phyloP scores from a whole-genome alignment of 2,888 invertebrate genomes.

The Pinctada fucata region DNA sequence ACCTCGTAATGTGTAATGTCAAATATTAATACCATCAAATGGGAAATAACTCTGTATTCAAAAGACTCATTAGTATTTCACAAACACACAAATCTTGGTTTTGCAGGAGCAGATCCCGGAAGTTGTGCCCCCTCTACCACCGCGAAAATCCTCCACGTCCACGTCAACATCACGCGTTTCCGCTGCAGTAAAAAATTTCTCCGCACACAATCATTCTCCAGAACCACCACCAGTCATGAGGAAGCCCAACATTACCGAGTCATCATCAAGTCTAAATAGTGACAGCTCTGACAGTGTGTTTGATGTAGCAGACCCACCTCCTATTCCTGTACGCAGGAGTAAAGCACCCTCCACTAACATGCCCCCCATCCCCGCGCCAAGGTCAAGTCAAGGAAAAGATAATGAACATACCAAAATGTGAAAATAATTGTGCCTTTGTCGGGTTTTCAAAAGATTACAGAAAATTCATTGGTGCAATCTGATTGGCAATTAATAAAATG shows the following conservation, averaged over 20 bases:
- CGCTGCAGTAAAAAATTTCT: background rate
- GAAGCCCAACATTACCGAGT: background rate
- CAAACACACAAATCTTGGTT: too few species aligned
- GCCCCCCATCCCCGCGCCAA: background rate
- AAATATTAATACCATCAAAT: too few species aligned
- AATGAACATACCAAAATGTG: background rate
- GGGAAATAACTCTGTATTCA: too few species aligned
- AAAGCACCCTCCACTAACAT: background rate
- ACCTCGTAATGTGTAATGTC: too few species aligned
- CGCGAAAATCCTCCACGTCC: background rate
- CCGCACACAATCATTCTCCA: background rate
- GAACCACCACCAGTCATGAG: background rate
- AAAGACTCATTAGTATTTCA: too few species aligned
- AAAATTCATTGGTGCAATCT: too few species aligned
- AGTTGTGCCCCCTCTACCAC: background rate
- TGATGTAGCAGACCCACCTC: background rate
- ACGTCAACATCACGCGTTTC: background rate
- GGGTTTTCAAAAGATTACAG: too few species aligned
- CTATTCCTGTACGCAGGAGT: background rate
- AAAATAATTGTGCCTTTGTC: background rate
- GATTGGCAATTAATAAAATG: too few species aligned
- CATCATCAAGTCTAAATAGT: background rate
- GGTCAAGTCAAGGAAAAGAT: background rate
- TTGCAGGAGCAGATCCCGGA: background rate
- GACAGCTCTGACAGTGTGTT: background rate